A percentile compares a stretch with the other conserved stretches of the same genome.
Conservation (phyloP, 2,888 invertebrate genomes). For the Hirtodrosophila cameraria region DNA sequence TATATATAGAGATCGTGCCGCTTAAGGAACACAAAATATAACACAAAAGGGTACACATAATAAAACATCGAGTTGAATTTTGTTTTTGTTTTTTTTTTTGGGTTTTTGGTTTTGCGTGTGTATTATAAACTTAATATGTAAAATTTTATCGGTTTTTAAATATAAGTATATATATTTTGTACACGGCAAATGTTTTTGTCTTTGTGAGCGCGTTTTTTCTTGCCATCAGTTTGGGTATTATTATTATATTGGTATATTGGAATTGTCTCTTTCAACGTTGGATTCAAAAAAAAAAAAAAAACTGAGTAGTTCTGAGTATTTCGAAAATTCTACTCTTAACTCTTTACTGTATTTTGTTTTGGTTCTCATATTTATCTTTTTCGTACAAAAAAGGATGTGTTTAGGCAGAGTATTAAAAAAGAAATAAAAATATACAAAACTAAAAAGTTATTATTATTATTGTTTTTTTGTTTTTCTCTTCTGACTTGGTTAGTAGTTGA, state of each 20-base stretch:
- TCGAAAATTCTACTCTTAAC: constrained; percentile 42
- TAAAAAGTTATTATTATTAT: constrained; percentile 47
- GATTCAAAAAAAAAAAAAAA: constrained; percentile 10
- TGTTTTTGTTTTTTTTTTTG: constrained; percentile 31
- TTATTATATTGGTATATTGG: constrained; percentile 29
- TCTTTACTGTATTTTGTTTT: constrained; percentile 66
- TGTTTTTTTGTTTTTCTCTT: constrained; percentile 48
- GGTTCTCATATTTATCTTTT: constrained; percentile 84
- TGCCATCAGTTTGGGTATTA: constrained; percentile 46
- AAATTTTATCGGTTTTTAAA: constrained; percentile 18
- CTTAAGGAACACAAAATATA: constrained; percentile 56
- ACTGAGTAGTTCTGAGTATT: constrained; percentile 60
- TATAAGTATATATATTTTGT: constrained; percentile 26
- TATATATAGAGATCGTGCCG: constrained; percentile 57
- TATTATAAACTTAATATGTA: constrained; percentile 63
- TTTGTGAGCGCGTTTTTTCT: constrained; percentile 70
- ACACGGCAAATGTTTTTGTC: constrained; percentile 62
- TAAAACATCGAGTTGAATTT: constrained; percentile 62
- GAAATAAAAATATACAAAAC: constrained; percentile 68
- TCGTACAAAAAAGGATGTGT: constrained; percentile 84
- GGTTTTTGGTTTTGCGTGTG: constrained; percentile 39
- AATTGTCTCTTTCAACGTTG: constrained; percentile 63
- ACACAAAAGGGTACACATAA: constrained; percentile 49
- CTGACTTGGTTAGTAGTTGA: constrained; percentile 57
- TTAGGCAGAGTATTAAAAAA: constrained; percentile 83